Conservation (phyloP, 2,888 invertebrate species). For the Zeuzera pyrina region DNA sequence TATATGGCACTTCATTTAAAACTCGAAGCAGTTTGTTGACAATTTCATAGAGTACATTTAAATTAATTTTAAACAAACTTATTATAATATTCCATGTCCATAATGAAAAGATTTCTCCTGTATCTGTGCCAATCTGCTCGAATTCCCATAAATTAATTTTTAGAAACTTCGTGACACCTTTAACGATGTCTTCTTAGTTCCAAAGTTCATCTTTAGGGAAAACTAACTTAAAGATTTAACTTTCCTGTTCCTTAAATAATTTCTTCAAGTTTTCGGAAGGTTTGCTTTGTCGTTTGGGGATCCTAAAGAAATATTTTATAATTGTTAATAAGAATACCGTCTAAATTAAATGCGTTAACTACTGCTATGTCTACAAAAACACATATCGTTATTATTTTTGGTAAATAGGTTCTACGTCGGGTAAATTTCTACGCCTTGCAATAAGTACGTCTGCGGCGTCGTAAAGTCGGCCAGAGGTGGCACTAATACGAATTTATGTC, state of each 20-base stretch:
- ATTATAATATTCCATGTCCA: no score
- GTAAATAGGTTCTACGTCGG: slow-evolving; percentile 42
- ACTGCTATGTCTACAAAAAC: slow-evolving; percentile 1
- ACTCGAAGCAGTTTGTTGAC: no score
- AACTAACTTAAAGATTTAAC: slow-evolving; percentile 30
- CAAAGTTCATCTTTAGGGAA: slow-evolving; percentile 31
- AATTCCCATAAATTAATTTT: slow-evolving; percentile 30
- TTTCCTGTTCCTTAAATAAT: slow-evolving; percentile 24
- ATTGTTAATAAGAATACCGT: neutral
- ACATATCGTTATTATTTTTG: slow-evolving; percentile 16
- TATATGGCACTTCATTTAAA: no score
- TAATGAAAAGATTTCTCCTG: no score
- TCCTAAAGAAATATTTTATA: no score
- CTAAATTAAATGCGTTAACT: neutral
- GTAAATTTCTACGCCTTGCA: slow-evolving; percentile 49
- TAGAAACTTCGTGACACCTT: slow-evolving; percentile 37
- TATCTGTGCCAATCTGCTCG: slow-evolving; percentile 14
- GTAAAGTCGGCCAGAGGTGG: slow-evolving; percentile 69
- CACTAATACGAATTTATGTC: slow-evolving; percentile 71
- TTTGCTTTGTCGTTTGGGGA: no score
- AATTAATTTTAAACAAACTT: no score
- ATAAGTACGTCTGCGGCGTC: slow-evolving; percentile 59
- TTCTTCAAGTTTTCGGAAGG: neutral
- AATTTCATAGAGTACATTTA: no score
- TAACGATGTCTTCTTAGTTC: slow-evolving; percentile 41